Evolutionary conservation across 2,113 vertebrate species (phyloP), one percentile per base, ranked within the genome.

Genomic region (Anseranas semipalmata): DNA sequence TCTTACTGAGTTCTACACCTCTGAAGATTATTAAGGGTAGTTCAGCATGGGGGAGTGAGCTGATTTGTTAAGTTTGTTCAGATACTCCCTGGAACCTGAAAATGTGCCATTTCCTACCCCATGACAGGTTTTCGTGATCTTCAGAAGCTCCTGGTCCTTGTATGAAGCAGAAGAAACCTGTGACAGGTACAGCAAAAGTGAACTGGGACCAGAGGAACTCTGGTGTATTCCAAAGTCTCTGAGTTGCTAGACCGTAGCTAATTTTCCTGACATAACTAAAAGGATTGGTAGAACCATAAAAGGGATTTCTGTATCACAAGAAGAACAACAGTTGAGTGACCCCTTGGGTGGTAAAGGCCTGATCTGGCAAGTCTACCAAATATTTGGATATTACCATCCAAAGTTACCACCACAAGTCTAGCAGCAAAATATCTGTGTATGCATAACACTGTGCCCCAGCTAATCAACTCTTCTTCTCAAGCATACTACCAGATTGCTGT

Each of bases 401-500:
- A 52, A 25, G 24, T 25, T 52, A 52, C 13, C 50, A 50, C 48
- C n/a, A 63, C 35, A 78, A 79, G 17, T 25, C 37, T 46, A 68
- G 25, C 28, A 86, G 33, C 25, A 63, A 78, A 73, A 43, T 53
- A 59, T 19, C 59, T 71, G 32, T 43, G 21, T 7, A 12, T 2
- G 6, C 10, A 41, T 15, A 67, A 63, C 4, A 3, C 6, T 21
- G 22, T 58, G 33, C 28, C 30, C 24, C 25, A 79, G 43, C 7
- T 79, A 37, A 35, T 37, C 41, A 52, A 70, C 7, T 41, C 52
- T 58, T 78, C 50, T 75, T 33, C 27, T 73, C 33, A 30, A 46
- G 21, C 24, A 18, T 12, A 15, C 9, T 35, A 12, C 7, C 28
- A 56, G 35, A 18, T 6, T 12, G 20, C 33, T 1, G 0, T 35